A percentile compares a stretch with the other conserved stretches of the same genome.
phyloP scores from a whole-genome alignment of 2,888 invertebrate species.

The Eumacrocentrus americanus region DNA sequence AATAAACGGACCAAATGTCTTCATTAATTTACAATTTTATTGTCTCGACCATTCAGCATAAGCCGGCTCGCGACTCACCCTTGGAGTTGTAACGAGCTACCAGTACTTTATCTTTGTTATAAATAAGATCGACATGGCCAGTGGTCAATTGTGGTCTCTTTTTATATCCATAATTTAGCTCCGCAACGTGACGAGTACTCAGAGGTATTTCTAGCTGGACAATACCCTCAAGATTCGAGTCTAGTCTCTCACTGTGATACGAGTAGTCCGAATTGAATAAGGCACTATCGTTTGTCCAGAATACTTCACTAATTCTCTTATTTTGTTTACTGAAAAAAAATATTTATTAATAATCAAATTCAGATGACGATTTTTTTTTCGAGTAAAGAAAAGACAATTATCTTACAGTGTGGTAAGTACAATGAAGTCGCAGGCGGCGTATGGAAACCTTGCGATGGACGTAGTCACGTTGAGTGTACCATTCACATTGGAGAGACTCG shows the following conservation, averaged over 20 bases:
- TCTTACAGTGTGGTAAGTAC: constrained; percentile 67
- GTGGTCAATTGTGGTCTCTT: constrained; percentile 65
- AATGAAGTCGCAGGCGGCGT: constrained; percentile 71
- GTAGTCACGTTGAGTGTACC: constrained; percentile 75
- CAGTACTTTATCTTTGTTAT: constrained; percentile 73
- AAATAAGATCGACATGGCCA: constrained; percentile 74
- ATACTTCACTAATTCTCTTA: constrained; percentile 68
- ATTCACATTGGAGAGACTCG: constrained; percentile 72
- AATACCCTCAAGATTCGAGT: constrained; percentile 68
- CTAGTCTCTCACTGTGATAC: constrained; percentile 62
- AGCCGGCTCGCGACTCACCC: constrained; percentile 68
- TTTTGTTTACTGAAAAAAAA: constrained; percentile 59
- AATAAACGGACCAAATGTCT: too few species aligned
- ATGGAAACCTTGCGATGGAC: constrained; percentile 68
- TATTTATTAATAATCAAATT: constrained; percentile 15
- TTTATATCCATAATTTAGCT: constrained; percentile 71
- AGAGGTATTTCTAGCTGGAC: constrained; percentile 76
- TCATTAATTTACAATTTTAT: too few species aligned
- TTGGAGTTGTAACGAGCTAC: constrained; percentile 73
- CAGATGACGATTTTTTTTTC: too few species aligned
- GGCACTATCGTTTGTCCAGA: constrained; percentile 77
- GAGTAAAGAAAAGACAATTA: constrained; percentile 27
- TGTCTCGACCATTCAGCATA: too few species aligned
- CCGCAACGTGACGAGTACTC: constrained; percentile 72
- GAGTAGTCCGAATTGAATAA: constrained; percentile 72